Evolutionary conservation across 2,797 vertebrate species (phyloP), one percentile per base, ranked within the genome.

Genomic region (Chelidonichthys spinosus): DNA sequence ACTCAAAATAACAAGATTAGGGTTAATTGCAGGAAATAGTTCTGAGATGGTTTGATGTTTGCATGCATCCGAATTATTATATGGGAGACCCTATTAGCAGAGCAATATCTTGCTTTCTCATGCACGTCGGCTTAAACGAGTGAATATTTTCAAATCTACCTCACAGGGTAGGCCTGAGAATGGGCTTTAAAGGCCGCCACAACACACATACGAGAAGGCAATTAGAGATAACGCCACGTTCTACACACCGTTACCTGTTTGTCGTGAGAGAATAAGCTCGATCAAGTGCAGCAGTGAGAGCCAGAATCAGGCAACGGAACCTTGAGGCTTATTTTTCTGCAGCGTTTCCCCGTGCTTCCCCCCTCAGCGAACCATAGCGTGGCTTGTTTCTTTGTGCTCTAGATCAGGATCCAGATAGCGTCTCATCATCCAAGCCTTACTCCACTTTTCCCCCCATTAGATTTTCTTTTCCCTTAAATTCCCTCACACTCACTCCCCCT

Each of bases 1-100:
- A 83, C 66, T 82, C 69, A 74, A 92, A 92, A 93, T 90, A 92
- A 88, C 85, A 79, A 87, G 83, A 91, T 92, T 83, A 84, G 76
- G 25, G 92, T 91, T 92, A 92, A 94, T 94, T 91, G 84, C 92
- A 93, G 93, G 93, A 94, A 95, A 94, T 93, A 88, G 86, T 83
- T 84, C 46, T 73, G 87, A 87, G 87, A 92, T 79, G 79, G 84
- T 93, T 91, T 89, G 85, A 91, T 91, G 89, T 94, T 91, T 92
- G 85, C 77, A 79, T 89, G 86, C 83, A 87, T 85, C 83, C 85
- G 84, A 88, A 72, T 90, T 84, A 85, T 87, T 82, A 81, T 83
- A 85, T 74, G 71, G 64, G 83, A 87, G 81, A 84, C 83, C 86
- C 82, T 83, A 83, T 90, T 91, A 85, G 85, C 76, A 76, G 79